Evolutionary conservation across 2,888 invertebrate species (phyloP), one percentile per base, ranked within the genome.

Genomic region (Erpobdella octoculata): DNA sequence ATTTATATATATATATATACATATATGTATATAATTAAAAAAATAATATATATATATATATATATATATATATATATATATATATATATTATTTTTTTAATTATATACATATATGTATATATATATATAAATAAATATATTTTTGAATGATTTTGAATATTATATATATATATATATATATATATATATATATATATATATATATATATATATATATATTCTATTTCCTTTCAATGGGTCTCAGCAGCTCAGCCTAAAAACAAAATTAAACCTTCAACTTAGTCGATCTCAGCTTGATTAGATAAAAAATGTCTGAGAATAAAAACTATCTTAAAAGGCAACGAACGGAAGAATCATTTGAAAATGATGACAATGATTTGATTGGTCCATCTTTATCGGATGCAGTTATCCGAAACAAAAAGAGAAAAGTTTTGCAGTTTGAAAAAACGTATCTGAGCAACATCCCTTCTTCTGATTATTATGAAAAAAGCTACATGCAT

Each of bases 401-500:
- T 6, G 35, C 62, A n/a, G 31, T 62, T 1, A 62, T 62, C 25
- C 31, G n/a, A 35, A 1, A 1, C 8, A 62, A 62, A 33, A 33
- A 33, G 62, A 25, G 35, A 62, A 62, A 62, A 31, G 62, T 62
- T 1, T 62, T 62, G 62, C 28, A 62, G 31, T 89, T 91, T 84
- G 96, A 96, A 84, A 87, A 89, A 48, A 86, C 95, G 0, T 98
- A 92, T 81, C 83, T 97, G 77, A 90, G 93, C 73, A 93, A 93
- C 81, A 85, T 99, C 74, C 98, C 98, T 0, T 88, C 87, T 75
- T 91, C 93, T 1, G 93, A 94, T 80, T 91, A 92, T 31, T 99
- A 99, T 79, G 98, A 99, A 80, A 90, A 90, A 79, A 97, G 96
- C 80, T 99, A 91, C 83, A 99, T 99, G 98, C 98, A 98, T 81